Percentiles rank a stretch among this genome's conserved stretches.
These are phyloP conservation scores for Neoarius graeffei DNA, from an alignment of 2,113 vertebrate species.

Conservation along the genomic window DNA sequence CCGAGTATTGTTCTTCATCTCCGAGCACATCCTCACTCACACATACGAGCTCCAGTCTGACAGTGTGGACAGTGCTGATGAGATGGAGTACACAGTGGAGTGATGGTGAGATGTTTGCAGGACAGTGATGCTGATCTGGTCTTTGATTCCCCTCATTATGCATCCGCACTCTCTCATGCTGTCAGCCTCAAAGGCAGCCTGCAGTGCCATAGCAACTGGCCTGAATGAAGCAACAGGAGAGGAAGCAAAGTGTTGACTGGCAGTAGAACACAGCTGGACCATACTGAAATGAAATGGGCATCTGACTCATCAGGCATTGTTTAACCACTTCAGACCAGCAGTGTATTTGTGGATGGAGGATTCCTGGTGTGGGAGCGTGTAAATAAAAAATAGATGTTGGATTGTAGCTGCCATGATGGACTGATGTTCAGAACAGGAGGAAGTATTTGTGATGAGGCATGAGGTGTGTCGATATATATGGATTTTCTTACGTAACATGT, in stretches of 20 bases:
- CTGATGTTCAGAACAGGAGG: not conserved
- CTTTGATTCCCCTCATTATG: slow-evolving; percentile 48
- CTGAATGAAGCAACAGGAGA: slow-evolving; percentile 28
- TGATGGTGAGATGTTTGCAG: slow-evolving; percentile 26
- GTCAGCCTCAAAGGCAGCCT: slow-evolving; percentile 67
- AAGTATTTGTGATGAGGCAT: not conserved
- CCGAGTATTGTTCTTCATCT: slow-evolving; percentile 22
- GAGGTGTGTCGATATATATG: no score
- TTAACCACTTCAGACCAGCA: slow-evolving; percentile 57
- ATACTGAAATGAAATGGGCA: slow-evolving; percentile 60
- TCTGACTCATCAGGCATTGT: slow-evolving; percentile 62
- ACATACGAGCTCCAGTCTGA: not conserved
- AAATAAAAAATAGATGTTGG: not conserved
- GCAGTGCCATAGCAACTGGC: slow-evolving; percentile 60
- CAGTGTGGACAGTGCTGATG: slow-evolving; percentile 1
- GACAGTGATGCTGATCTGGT: slow-evolving; percentile 11
- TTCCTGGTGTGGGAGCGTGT: not conserved
- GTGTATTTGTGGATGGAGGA: slow-evolving; percentile 36
- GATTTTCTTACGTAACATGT: not conserved
- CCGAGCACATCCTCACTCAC: slow-evolving; percentile 33
- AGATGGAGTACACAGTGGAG: not conserved
- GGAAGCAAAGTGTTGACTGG: slow-evolving; percentile 13
- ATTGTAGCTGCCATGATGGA: not conserved
- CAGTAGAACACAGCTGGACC: slow-evolving; percentile 69
- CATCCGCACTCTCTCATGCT: slow-evolving; percentile 50